These are phyloP conservation scores for Luscinia luscinia DNA, from an alignment of 2,797 vertebrate species.

Conservation along the genomic window DNA sequence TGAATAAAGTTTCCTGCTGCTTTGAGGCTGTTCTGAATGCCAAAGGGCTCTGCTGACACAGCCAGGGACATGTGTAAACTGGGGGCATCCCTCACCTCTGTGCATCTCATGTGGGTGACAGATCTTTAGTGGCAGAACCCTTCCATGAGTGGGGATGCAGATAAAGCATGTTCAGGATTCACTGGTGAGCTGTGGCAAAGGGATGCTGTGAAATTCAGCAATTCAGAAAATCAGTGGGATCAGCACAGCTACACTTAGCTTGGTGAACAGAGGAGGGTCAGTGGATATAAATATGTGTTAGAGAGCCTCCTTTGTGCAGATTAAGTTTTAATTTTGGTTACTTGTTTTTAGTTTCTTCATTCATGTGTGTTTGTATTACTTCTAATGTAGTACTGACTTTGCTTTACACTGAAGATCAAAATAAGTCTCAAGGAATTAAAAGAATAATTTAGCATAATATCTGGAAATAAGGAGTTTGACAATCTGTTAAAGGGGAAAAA, in stretches of 20 bases:
- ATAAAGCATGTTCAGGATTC: not conserved
- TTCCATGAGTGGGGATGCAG: not conserved
- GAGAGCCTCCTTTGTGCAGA: not conserved
- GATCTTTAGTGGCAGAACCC: not conserved
- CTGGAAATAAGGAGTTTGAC: constrained; percentile 26
- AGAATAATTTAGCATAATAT: constrained; percentile 28
- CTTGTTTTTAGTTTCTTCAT: constrained; percentile 14
- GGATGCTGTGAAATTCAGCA: not conserved
- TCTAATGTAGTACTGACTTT: constrained; percentile 22
- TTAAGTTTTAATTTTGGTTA: constrained; percentile 2
- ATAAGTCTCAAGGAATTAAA: constrained; percentile 38
- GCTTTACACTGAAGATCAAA: not conserved
- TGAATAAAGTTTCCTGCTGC: not conserved
- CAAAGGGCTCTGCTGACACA: not conserved
- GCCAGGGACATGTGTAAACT: not conserved
- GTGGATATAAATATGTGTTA: not conserved
- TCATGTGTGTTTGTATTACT: not conserved
- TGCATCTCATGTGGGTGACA: not conserved
- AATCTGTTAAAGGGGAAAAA: not conserved
- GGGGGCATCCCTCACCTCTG: not conserved
- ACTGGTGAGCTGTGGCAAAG: not conserved
- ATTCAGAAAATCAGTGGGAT: not conserved
- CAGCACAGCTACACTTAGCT: not conserved
- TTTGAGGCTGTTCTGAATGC: not conserved
- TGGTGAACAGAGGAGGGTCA: not conserved